Percentiles rank a stretch among this genome's conserved stretches.
These are phyloP conservation scores for Limnodromus scolopaceus DNA, from an alignment of 2,797 vertebrate species.

Conservation along the genomic window DNA sequence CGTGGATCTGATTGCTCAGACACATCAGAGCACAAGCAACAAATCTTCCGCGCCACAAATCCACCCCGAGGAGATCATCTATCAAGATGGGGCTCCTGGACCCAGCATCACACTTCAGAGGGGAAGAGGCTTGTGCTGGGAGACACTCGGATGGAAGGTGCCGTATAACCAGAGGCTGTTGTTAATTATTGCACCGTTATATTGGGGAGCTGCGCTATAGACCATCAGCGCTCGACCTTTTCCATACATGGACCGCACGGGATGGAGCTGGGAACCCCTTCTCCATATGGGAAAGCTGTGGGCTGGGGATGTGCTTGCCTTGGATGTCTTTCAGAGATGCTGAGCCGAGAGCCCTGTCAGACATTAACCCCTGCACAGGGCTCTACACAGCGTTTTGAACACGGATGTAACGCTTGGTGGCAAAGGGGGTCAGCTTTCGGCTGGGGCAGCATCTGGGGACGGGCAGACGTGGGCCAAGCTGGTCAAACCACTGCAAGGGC, in stretches of 20 bases:
- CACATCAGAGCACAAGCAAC: neutral
- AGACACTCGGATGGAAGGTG: neutral
- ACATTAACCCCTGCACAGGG: neutral
- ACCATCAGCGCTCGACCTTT: neutral
- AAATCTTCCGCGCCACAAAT: conserved; percentile 2
- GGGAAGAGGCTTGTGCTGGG: neutral
- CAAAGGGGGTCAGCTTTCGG: neutral
- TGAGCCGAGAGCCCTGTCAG: neutral
- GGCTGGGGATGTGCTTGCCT: neutral
- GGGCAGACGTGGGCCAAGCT: neutral
- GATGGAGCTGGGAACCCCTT: neutral
- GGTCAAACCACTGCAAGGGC: neutral
- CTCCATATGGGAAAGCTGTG: neutral
- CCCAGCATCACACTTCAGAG: neutral
- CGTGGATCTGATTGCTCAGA: neutral
- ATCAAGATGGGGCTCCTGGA: neutral
- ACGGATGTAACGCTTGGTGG: neutral
- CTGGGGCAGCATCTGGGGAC: neutral
- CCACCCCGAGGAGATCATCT: neutral
- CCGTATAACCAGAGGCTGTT: conserved; percentile 5
- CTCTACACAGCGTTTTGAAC: neutral
- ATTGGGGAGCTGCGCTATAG: neutral
- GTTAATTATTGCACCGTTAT: conserved; percentile 23
- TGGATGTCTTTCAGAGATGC: conserved; percentile 26
- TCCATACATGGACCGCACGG: neutral